A percentile compares a stretch with the other conserved stretches of the same genome.
phyloP scores from a whole-genome alignment of 2,888 invertebrate species.

The Aquatica leii region DNA sequence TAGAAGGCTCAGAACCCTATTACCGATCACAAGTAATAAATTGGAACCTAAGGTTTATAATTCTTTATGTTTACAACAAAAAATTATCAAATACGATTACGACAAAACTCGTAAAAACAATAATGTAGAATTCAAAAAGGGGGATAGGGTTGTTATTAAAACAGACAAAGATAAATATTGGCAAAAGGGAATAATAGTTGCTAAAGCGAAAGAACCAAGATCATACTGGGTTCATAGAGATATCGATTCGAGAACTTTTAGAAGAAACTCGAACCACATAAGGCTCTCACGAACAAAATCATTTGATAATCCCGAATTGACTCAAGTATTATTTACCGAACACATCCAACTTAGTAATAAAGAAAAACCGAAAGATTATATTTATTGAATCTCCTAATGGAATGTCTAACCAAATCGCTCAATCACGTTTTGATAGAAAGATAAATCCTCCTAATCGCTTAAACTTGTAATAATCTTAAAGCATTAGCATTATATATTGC shows the following conservation, averaged over 20 bases:
- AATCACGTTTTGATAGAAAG: too few species aligned
- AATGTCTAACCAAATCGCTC: too few species aligned
- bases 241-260: slow-evolving; percentile 32
- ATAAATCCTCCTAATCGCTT: too few species aligned
- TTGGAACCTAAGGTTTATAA: slow-evolving; percentile 37
- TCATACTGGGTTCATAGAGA: slow-evolving; percentile 35
- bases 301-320: too few species aligned
- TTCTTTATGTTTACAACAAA: slow-evolving; percentile 15
- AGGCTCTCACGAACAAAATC: background rate
- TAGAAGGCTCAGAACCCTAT: slow-evolving; percentile 31
- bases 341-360: too few species aligned
- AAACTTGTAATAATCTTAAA: too few species aligned
- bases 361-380: too few species aligned
- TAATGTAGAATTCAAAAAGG: slow-evolving; percentile 12
- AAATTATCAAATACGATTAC: slow-evolving; percentile 16
- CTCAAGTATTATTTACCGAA: too few species aligned
- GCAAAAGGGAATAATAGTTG: slow-evolving; percentile 37
- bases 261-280: slow-evolving; percentile 43
- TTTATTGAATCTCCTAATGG: too few species aligned
- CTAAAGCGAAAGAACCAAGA: slow-evolving; percentile 33
- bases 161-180: too few species aligned
- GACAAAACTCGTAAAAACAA: slow-evolving; percentile 18
- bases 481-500: too few species aligned
- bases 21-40: slow-evolving; percentile 29
- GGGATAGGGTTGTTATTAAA: slow-evolving; percentile 30